Base-by-base conservation (phyloP, 2,113 vertebrate genomes). In the Pedetes capensis region DNA sequence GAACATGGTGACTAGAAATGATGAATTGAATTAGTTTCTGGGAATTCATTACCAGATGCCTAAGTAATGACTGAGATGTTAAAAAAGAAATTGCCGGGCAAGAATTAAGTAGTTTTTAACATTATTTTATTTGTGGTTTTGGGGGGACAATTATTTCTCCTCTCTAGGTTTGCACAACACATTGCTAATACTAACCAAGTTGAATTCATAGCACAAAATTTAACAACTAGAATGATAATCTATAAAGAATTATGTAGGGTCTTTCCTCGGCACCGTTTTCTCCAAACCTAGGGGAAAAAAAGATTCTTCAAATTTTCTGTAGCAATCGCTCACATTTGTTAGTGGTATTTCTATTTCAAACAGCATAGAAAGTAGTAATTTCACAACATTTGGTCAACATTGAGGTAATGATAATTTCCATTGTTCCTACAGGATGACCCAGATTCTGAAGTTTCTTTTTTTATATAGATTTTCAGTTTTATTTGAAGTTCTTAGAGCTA, bases 1-100 rank as follows among this genome's bases (percentile, higher is more conserved):
- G 63, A 71, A 11, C 37, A 75, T 92, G 47, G n/a, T 68, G 39
- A 92, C 69, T 63, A 47, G 34, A 97, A 96, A 91, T 55, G 85
- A 85, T 0, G 0, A 94, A 83, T 87, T 89, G 14, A 85, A 97
- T 96, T 78, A 69, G 0, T 94, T 96, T 97, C 85, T 96, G 53
- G 79, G 95, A 97, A 96, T 90, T 94, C n/a, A 89, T 98, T 97
- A 92, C 93, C 89, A 97, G 76, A 96, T 94, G 49, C 89, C 80
- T 95, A 81, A 95, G 85, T 95, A 95, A 95, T 94, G 94, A 96
- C 81, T 95, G 96, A 97, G 95, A 95, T 80, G 32, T 96, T 96
- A 83, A 96, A 98, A 97, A 95, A 97, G 94, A 97, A 83, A 95
- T 86, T 87, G 42, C 47, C 71, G 59, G 69, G 94, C 79, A 96